These are phyloP conservation scores for Cynodonichthys magdalenae DNA, from an alignment of 2,797 vertebrate species.

Conservation along the genomic window DNA sequence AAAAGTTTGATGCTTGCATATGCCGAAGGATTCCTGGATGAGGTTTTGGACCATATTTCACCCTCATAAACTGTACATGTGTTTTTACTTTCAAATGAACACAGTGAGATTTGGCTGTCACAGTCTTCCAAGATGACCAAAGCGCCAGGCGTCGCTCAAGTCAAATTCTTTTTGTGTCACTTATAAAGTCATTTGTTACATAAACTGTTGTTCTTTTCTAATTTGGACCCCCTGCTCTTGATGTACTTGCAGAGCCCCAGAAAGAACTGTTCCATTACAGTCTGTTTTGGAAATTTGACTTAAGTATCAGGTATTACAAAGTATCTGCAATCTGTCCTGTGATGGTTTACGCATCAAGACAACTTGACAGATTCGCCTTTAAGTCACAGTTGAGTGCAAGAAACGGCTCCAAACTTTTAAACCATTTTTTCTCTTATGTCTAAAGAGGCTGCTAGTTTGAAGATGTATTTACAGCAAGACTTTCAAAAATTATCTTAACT, in stretches of 20 bases:
- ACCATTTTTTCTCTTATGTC: constrained; percentile 15
- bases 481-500: constrained; percentile 9
- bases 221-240: constrained; percentile 28
- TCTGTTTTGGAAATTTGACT: constrained; percentile 65
- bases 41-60: constrained; percentile 41
- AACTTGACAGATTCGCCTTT: constrained; percentile 54
- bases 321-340: constrained; percentile 59
- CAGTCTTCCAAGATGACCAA: constrained; percentile 29
- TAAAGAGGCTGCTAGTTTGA: constrained; percentile 6
- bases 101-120: constrained; percentile 33
- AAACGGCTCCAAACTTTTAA: constrained; percentile 30
- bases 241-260: constrained; percentile 51
- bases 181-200: constrained; percentile 36
- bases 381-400: constrained; percentile 37
- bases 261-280: constrained; percentile 56
- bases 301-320: constrained; percentile 67
- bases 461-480: not conserved
- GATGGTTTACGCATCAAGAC: constrained; percentile 51
- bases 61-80: constrained; percentile 53
- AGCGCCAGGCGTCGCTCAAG: constrained; percentile 36
- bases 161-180: constrained; percentile 36
- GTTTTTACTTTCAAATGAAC: constrained; percentile 57
- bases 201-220: constrained; percentile 54
- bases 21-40: constrained; percentile 49
- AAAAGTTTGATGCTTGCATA: constrained; percentile 43